Conservation (phyloP, 2,797 vertebrate genomes). For the Pipistrellus pipistrellus region DNA sequence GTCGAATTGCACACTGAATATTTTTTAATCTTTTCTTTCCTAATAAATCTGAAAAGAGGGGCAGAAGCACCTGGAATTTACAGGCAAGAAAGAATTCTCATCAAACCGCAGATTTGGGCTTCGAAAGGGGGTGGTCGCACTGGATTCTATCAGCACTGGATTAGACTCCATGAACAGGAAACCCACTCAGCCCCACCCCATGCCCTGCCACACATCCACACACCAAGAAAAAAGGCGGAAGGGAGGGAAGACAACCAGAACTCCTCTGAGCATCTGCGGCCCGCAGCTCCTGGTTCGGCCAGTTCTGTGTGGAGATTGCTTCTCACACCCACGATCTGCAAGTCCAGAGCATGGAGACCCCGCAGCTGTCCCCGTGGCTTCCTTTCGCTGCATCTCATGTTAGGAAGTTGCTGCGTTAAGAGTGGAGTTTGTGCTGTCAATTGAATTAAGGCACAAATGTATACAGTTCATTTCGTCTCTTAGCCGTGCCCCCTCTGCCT, state of each 20-base stretch:
- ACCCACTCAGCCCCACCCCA: neutral
- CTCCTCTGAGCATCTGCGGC: conserved; percentile 12
- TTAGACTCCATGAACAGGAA: conserved; percentile 73
- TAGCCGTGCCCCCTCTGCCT: conserved; percentile 89
- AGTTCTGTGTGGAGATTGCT: conserved; percentile 18
- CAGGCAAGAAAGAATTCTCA: conserved; percentile 61
- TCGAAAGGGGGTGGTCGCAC: conserved; percentile 54
- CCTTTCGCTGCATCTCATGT: conserved; percentile 65
- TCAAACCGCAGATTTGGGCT: conserved; percentile 69
- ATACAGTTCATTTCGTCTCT: conserved; percentile 89
- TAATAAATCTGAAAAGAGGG: conserved; percentile 77
- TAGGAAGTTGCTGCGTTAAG: conserved; percentile 88
- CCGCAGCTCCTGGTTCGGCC: conserved; percentile 52
- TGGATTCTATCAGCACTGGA: conserved; percentile 77
- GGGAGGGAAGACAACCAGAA: conserved; percentile 63
- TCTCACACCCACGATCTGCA: conserved; percentile 66
- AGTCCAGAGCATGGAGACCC: conserved; percentile 54
- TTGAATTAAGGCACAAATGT: conserved; percentile 90
- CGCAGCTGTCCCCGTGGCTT: conserved; percentile 55
- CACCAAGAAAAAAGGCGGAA: neutral
- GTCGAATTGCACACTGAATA: conserved; percentile 72
- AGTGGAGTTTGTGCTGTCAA: conserved; percentile 85
- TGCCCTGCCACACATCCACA: neutral
- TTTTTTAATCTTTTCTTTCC: neutral
- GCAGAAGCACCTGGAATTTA: conserved; percentile 78